Evolutionary conservation across 2,797 vertebrate species (phyloP).

Genomic region (Selene dorsalis): DNA sequence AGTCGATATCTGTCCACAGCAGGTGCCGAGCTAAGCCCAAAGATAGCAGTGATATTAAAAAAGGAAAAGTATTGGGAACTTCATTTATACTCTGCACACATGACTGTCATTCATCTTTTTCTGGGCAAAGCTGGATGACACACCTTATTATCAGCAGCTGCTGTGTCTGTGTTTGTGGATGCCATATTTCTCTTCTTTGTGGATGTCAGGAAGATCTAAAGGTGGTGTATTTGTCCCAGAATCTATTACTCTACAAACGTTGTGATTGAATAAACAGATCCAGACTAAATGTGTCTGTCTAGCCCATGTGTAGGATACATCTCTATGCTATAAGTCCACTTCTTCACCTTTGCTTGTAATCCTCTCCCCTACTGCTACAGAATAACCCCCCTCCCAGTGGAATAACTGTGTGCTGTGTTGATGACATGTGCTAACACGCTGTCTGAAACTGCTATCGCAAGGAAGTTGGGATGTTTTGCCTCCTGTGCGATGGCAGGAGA

Average conservation of each 20-base stretch:
- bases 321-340: constrained; percentile 39
- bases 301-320: constrained; percentile 43
- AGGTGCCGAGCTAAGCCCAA: constrained; percentile 70
- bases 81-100: constrained; percentile 66
- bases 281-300: constrained; percentile 28
- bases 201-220: constrained; percentile 46
- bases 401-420: constrained; percentile 55
- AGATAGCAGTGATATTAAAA: constrained; percentile 72
- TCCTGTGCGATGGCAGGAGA: constrained; percentile 70
- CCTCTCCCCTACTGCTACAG: constrained; percentile 44
- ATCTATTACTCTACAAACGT: constrained; percentile 55
- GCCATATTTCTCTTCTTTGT: constrained; percentile 48
- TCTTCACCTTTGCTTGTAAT: constrained; percentile 71
- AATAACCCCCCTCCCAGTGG: constrained; percentile 48
- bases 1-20: constrained; percentile 82
- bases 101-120: constrained; percentile 62
- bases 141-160: constrained; percentile 66
- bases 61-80: constrained; percentile 65
- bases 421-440: constrained; percentile 69
- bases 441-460: constrained; percentile 73
- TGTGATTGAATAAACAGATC: constrained; percentile 51
- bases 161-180: constrained; percentile 57
- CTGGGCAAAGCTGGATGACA: constrained; percentile 55
- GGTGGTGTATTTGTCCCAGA: constrained; percentile 28
- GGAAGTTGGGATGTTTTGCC: constrained; percentile 68